Percentiles rank a stretch among this genome's conserved stretches.
These are phyloP conservation scores for Gymnoscopelus microlampas DNA, from an alignment of 2,797 vertebrate genomes.

Conservation along the genomic window DNA sequence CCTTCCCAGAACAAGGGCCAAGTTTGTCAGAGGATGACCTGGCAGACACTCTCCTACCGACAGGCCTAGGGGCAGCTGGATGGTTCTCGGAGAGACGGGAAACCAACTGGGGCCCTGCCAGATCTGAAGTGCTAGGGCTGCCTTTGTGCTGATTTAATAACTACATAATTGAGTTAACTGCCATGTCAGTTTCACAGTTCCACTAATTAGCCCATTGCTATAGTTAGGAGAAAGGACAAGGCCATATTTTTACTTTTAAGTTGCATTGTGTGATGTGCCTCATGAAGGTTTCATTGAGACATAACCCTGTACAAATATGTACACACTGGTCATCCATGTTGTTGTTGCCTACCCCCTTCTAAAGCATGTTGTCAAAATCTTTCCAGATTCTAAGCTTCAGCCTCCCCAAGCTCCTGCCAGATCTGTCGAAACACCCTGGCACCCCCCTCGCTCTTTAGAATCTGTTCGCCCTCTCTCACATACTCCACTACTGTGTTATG, in stretches of 20 bases:
- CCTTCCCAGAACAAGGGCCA: constrained; percentile 66
- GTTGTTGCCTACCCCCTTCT: no score
- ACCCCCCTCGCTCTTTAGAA: no score
- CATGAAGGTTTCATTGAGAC: no score
- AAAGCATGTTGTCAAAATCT: no score
- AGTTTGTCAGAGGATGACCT: constrained; percentile 55
- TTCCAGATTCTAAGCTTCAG: no score
- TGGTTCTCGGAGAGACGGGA: constrained; percentile 12
- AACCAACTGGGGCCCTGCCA: constrained; percentile 53
- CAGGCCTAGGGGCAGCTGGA: constrained; percentile 51
- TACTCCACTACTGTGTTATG: no score
- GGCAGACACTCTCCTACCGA: constrained; percentile 60
- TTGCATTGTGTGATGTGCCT: no score
- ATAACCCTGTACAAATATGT: no score
- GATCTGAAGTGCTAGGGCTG: constrained; percentile 54
- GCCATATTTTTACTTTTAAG: constrained; percentile 53
- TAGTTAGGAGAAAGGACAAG: constrained; percentile 48
- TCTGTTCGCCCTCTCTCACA: no score
- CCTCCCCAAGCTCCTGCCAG: no score
- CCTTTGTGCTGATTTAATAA: constrained; percentile 78
- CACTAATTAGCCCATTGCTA: constrained; percentile 70
- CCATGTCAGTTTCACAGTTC: constrained; percentile 71
- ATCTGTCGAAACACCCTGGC: no score
- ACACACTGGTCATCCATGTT: no score
- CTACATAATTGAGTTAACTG: constrained; percentile 73